Evolutionary conservation across 2,113 vertebrate genomes (phyloP), one percentile per base, ranked within the genome.

Genomic region (Odontophorus gujanensis): DNA sequence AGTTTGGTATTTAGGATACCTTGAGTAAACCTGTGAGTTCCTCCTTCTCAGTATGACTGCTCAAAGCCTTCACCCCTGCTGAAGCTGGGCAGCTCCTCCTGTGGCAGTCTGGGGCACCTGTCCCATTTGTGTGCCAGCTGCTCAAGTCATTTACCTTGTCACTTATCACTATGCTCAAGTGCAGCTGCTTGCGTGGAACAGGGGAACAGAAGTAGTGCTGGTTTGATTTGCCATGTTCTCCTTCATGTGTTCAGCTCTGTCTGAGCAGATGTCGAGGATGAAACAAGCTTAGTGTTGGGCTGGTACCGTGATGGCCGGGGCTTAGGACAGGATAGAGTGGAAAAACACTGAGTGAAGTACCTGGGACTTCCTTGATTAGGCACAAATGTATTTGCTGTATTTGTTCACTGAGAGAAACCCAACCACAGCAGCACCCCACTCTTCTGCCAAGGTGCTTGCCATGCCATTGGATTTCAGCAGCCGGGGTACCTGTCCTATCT

Each of bases 211-310:
- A 45, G 16, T 26, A 72, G 36, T 47, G 47, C 13, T 47, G n/a
- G 3, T 21, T 7, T 77, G 7, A 7, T 77, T 77, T 58, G 47
- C 45, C 6, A 2, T 34, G 8, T 61, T 61, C 69, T 67, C 38
- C 5, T 42, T 34, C 1, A 0, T 0, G 0, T 58, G 9, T 36
- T 71, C 11, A 16, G 12, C 20, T 66, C 50, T 51, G 4, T 0
- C 0, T n/a, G 36, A 16, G 19, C 34, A 12, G 58, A 6, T 53
- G 28, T 26, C 40, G 59, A 53, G 42, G 34, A 28, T 58, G 55
- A 62, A 67, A 48, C 7, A 38, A 8, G 24, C n/a, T 74, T 42
- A 15, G 30, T 19, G 5, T 58, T 81, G 53, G 28, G 42, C n/a
- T 3, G 2, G 13, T 30, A 30, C 25, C 2, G 0, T 51, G 42